Percentiles rank a stretch among this genome's conserved stretches.
Conservation (phyloP, 2,888 invertebrate genomes). For the Sphaerolaimus hirsutus region DNA sequence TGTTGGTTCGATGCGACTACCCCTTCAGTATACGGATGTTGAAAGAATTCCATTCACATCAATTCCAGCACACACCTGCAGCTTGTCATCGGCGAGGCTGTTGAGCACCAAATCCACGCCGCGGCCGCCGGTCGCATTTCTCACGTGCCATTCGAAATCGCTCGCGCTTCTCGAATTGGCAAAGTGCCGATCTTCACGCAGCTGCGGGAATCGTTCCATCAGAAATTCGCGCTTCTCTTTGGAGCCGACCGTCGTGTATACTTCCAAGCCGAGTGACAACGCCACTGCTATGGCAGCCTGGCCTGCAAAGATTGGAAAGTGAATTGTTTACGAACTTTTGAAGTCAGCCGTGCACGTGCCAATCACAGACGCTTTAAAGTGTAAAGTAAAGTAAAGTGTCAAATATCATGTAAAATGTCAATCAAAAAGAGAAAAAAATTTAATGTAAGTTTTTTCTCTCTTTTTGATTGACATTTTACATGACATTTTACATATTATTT, state of each 20-base stretch:
- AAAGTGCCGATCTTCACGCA: constrained; percentile 44
- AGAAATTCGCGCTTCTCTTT: not conserved
- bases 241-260: not conserved
- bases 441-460: no score
- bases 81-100: constrained; percentile 78
- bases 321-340: no score
- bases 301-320: no score
- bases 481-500: constrained; percentile 1
- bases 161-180: constrained; percentile 37
- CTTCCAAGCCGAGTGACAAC: not conserved
- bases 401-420: no score
- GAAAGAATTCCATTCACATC: no score
- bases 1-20: no score
- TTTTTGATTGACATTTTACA: not conserved
- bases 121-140: constrained; percentile 45
- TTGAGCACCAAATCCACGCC: constrained; percentile 74
- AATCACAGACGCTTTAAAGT: no score
- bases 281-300: not conserved
- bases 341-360: no score
- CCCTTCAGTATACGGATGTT: no score
- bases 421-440: no score
- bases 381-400: no score
- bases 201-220: not conserved
- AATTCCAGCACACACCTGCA: no score
- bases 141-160: not conserved